Evolutionary conservation across 2,113 vertebrate species (phyloP).

Genomic region (Festucalex cinctus): DNA sequence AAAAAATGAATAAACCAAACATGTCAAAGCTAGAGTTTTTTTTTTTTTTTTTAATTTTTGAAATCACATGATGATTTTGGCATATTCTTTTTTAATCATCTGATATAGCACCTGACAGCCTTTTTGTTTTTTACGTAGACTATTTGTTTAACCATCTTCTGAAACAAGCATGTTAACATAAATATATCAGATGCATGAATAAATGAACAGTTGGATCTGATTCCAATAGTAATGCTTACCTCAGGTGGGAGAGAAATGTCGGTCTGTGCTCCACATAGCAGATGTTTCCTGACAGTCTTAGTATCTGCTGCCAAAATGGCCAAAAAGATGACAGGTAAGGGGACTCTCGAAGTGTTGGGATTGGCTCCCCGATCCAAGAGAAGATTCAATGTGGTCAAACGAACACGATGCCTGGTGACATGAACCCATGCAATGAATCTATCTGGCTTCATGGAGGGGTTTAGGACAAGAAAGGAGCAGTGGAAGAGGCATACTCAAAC

Average conservation of each 20-base stretch:
- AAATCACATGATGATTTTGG: too few relatives aligned
- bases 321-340: conserved; percentile 78
- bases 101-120: too few relatives aligned
- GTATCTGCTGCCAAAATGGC: conserved; percentile 77
- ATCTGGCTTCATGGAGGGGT: neutral
- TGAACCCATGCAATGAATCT: neutral
- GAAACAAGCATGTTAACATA: neutral
- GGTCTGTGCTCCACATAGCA: conserved; percentile 75
- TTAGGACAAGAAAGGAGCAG: neutral
- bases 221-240: conserved; percentile 55
- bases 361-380: conserved; percentile 79
- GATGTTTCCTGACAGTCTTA: conserved; percentile 69
- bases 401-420: conserved; percentile 57
- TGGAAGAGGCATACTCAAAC: conserved; percentile 48
- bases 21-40: too few relatives aligned
- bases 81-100: too few relatives aligned
- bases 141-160: too few relatives aligned
- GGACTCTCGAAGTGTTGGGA: conserved; percentile 73
- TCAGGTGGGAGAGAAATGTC: conserved; percentile 69
- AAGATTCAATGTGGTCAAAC: conserved; percentile 74
- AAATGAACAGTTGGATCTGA: neutral
- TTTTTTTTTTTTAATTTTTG: too few relatives aligned
- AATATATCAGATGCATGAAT: neutral
- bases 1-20: too few relatives aligned
- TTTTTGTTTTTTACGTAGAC: too few relatives aligned